Base-by-base conservation (phyloP, 23 tunicate species). In the Trididemnum miniatum region DNA sequence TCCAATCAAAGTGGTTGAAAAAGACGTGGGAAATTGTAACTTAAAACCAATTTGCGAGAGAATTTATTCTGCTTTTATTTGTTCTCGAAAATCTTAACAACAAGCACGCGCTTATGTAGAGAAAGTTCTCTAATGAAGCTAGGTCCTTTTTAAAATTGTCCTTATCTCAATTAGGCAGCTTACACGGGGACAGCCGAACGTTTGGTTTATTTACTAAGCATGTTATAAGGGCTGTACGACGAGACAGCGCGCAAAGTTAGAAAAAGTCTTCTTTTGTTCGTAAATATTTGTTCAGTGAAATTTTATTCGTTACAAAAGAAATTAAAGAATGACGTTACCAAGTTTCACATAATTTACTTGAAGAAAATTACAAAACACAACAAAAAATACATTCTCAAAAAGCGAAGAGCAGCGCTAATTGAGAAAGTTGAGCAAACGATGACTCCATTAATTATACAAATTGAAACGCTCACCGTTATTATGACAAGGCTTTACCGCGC, bases 381-480 rank as follows among this genome's bases (percentile, higher is more conserved):
- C n/a, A n/a, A n/a, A n/a, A n/a, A n/a, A n/a, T n/a, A n/a, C n/a
- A n/a, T n/a, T n/a, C n/a, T n/a, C n/a, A n/a, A n/a, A n/a, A n/a
- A n/a, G n/a, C n/a, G n/a, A n/a, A n/a, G n/a, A n/a, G n/a, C n/a
- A n/a, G n/a, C n/a, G n/a, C n/a, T n/a, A n/a, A n/a, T n/a, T n/a
- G n/a, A n/a, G n/a, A n/a, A n/a, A n/a, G n/a, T n/a, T n/a, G n/a
- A n/a, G n/a, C n/a, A n/a, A n/a, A n/a, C n/a, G n/a, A n/a, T n/a
- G n/a, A n/a, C n/a, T n/a, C n/a, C n/a, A n/a, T n/a, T n/a, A n/a
- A n/a, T n/a, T n/a, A n/a, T n/a, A n/a, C n/a, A n/a, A n/a, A n/a
- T n/a, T n/a, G n/a, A n/a, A n/a, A n/a, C n/a, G n/a, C 85, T 84
- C 36, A 79, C 95, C 95, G 80, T 76, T 39, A 49, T 88, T 89